Base-by-base conservation (phyloP, 1,140 invertebrate genomes). In the Proales similis region DNA sequence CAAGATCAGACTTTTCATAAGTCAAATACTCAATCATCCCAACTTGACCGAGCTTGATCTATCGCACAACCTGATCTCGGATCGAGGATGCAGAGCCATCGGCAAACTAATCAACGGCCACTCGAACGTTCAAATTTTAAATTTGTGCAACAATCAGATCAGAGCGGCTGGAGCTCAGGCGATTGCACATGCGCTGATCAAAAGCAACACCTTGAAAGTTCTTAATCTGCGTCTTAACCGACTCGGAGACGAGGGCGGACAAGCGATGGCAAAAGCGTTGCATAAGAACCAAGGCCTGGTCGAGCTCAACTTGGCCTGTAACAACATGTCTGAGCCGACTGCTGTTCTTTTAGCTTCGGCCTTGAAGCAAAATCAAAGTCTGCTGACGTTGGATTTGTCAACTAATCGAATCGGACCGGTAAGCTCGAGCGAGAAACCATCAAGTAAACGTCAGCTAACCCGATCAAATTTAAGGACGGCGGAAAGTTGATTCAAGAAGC, bases 31-130 rank as follows among this genome's bases (percentile, higher is more conserved):
- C 4, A 36, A 63, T 49, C 74, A 75, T 60, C 73, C 74, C 1
- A 63, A 67, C 12, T 64, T 77, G 2, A 57, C 65, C 14, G 70
- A 71, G 51, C 66, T 77, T 30, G 72, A 76, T 64, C 64, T 77
- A 12, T 74, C 74, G 12, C 72, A 77, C 65, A 77, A 77, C 64
- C 57, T 69, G 22, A 77, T 77, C 38, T 66, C 71, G 24, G 74
- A 76, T 51, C 64, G 72, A 9, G 75, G 75, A 12, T 72, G 72
- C 17, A 64, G 72, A 33, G 74, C 74, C 4, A 68, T 77, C 33
- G 74, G 73, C 36, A 76, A 76, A 64, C 71, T 76, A 60, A 64
- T 76, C n/a, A 75, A 74, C 66, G 73, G 70, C 42, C 71, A 72
- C 66, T 72, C 69, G 36, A 66, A 70, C 62, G 64, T 76, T 2